Percentiles rank a stretch among this genome's conserved stretches.
These are phyloP conservation scores for Haemorhous mexicanus DNA, from an alignment of 2,113 vertebrate genomes.

Conservation along the genomic window DNA sequence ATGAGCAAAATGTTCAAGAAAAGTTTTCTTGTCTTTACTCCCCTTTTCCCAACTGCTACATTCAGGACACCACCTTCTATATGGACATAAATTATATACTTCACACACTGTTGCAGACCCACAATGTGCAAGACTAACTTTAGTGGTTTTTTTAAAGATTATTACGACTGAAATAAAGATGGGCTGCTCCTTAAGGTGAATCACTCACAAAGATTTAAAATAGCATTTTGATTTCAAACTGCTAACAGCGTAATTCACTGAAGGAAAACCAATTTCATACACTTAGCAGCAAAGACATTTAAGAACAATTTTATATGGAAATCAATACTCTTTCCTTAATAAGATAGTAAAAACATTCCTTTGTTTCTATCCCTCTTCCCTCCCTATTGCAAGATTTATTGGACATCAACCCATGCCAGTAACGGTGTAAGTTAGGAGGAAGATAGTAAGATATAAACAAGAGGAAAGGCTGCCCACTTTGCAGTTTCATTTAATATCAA, in stretches of 20 bases:
- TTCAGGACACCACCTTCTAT: background rate
- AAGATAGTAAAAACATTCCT: background rate
- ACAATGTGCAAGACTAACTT: background rate
- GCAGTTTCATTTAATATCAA: background rate
- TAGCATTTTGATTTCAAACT: background rate
- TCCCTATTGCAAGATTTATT: background rate
- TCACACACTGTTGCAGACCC: background rate
- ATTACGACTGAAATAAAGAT: background rate
- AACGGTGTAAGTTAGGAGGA: background rate
- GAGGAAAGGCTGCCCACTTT: background rate
- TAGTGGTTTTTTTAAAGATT: background rate
- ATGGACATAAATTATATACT: background rate
- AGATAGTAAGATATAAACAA: background rate
- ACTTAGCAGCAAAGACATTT: background rate
- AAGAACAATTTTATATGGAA: background rate
- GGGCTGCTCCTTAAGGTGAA: background rate
- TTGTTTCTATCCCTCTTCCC: background rate
- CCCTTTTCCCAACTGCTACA: background rate
- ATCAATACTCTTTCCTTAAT: background rate
- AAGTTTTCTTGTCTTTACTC: background rate
- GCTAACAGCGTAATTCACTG: background rate
- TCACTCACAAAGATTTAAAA: background rate
- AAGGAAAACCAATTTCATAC: background rate
- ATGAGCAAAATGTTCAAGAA: background rate
- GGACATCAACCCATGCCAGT: background rate